Evolutionary conservation across 2,888 invertebrate genomes (phyloP).

Genomic region (Plebejus argus): DNA sequence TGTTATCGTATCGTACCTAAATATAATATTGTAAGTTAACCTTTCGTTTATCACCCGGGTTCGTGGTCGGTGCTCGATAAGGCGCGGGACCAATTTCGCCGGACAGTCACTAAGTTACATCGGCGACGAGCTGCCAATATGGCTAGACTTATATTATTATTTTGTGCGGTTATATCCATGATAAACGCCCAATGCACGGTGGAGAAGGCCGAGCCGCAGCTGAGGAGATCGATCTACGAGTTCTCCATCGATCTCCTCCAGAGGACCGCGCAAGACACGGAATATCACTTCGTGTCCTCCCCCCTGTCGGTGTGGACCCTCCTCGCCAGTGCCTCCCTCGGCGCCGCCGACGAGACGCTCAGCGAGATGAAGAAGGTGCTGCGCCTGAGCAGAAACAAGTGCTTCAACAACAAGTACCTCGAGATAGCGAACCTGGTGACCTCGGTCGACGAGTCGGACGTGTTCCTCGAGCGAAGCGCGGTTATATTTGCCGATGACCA

Average conservation of each 20-base stretch:
- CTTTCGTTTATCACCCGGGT: slow-evolving; percentile 33
- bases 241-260: slow-evolving; percentile 46
- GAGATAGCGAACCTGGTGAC: slow-evolving; percentile 51
- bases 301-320: slow-evolving; percentile 65
- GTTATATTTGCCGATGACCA: slow-evolving; percentile 56
- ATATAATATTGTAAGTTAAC: slow-evolving; percentile 25
- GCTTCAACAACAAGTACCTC: slow-evolving; percentile 63
- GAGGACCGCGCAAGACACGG: slow-evolving; percentile 55
- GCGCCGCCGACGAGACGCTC: slow-evolving; percentile 56
- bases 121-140: slow-evolving; percentile 39
- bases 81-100: slow-evolving; percentile 4
- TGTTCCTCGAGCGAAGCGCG: slow-evolving; percentile 56
- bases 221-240: slow-evolving; percentile 49
- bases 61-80: slow-evolving; percentile 22
- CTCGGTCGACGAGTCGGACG: slow-evolving; percentile 41
- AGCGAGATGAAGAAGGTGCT: slow-evolving; percentile 56
- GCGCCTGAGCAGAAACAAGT: slow-evolving; percentile 53
- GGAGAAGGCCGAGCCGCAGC: slow-evolving; percentile 41
- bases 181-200: slow-evolving; percentile 46
- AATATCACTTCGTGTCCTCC: slow-evolving; percentile 64
- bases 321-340: slow-evolving; percentile 57
- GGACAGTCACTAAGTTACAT: slow-evolving; percentile 34
- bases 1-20: slow-evolving; percentile 14
- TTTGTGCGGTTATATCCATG: slow-evolving; percentile 43
- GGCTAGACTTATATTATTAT: slow-evolving; percentile 41